Percentiles rank a stretch among this genome's conserved stretches.
Conservation (phyloP, 2,888 invertebrate species). For the Leptogaster cylindrica region DNA sequence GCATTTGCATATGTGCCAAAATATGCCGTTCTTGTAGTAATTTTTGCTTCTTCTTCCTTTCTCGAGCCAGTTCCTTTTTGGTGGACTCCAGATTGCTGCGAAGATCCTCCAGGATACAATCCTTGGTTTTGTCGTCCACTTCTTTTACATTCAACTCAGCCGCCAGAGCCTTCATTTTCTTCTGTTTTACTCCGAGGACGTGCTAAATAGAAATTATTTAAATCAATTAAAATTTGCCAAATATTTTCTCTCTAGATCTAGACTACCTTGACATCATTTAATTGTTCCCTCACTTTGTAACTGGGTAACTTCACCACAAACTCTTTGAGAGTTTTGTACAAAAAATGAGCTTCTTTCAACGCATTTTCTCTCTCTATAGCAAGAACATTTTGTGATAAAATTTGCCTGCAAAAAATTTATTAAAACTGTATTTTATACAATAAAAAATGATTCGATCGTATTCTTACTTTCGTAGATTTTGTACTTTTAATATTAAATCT, state of each 20-base stretch:
- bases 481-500: conserved; percentile 81
- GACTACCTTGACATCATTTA: conserved; percentile 58
- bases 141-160: conserved; percentile 57
- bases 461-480: conserved; percentile 77
- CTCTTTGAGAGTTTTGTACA: conserved; percentile 58
- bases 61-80: conserved; percentile 56
- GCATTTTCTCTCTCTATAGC: conserved; percentile 56
- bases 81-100: conserved; percentile 54
- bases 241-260: not conserved
- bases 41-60: conserved; percentile 57
- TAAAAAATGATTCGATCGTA: not conserved
- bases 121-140: conserved; percentile 55
- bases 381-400: conserved; percentile 57
- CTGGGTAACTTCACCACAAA: conserved; percentile 60
- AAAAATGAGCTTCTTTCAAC: conserved; percentile 56
- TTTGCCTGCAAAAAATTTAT: conserved; percentile 52
- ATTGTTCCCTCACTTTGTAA: conserved; percentile 57
- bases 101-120: conserved; percentile 54
- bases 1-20: conserved; percentile 58
- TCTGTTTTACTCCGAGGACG: conserved; percentile 55
- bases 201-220: conserved; percentile 51
- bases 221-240: not conserved
- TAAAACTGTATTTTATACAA: not conserved
- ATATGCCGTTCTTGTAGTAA: conserved; percentile 57
- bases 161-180: conserved; percentile 57